These are phyloP conservation scores for Spodoptera littoralis DNA, from an alignment of 2,888 invertebrate species.

Conservation along the genomic window DNA sequence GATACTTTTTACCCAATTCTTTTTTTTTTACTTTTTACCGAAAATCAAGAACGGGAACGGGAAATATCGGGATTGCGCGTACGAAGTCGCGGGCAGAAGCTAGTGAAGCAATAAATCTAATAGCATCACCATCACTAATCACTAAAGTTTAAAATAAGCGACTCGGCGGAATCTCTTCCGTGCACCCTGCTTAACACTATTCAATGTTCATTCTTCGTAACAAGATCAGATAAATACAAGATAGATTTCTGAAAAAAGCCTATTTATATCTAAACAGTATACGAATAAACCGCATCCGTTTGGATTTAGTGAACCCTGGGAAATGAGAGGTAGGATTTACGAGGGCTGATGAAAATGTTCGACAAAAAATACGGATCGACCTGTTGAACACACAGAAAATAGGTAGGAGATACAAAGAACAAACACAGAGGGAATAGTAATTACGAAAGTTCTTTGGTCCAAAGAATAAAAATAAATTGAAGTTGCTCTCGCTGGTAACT, in stretches of 20 bases:
- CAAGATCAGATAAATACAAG: neutral
- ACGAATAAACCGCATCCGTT: conserved; percentile 37
- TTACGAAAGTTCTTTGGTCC: conserved; percentile 66
- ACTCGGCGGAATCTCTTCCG: no score
- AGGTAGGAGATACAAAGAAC: conserved; percentile 17
- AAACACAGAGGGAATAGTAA: conserved; percentile 62
- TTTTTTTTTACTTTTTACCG: no score
- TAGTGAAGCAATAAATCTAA: no score
- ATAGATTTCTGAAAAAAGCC: conserved; percentile 11
- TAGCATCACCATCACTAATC: no score
- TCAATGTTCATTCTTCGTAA: neutral
- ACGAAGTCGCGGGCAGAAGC: no score
- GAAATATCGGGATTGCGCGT: no score
- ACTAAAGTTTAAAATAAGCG: no score
- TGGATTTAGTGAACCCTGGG: conserved; percentile 30
- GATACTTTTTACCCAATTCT: no score
- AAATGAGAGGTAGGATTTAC: conserved; percentile 44
- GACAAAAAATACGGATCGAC: conserved; percentile 60
- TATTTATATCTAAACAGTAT: conserved; percentile 7
- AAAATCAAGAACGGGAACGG: no score
- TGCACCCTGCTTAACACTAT: no score
- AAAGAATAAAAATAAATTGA: conserved; percentile 60
- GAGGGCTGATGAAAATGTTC: conserved; percentile 59
- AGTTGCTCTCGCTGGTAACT: conserved; percentile 32
- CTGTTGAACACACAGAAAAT: conserved; percentile 60